phyloP scores from a whole-genome alignment of 2,113 vertebrate genomes.

The Fregata magnificens region DNA sequence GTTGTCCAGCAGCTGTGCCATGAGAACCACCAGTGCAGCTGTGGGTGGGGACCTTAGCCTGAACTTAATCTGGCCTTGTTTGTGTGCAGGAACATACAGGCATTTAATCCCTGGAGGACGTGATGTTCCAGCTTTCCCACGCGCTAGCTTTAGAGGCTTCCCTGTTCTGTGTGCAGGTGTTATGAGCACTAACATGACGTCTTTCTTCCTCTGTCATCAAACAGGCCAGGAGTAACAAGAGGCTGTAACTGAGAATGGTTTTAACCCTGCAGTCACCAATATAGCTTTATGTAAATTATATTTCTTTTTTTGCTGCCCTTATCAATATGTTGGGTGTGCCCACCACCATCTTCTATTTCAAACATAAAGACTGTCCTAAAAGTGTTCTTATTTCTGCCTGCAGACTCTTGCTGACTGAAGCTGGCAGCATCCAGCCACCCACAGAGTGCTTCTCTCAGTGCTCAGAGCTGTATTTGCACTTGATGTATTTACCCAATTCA shows the following conservation, averaged over 20 bases:
- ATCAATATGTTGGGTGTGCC: neutral
- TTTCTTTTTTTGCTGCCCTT: neutral
- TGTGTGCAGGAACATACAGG: neutral
- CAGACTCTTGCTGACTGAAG: neutral
- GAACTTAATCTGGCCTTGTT: neutral
- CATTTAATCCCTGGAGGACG: neutral
- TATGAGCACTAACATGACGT: fast-evolving
- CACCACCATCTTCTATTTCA: neutral
- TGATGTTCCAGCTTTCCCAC: neutral
- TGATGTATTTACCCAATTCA: neutral
- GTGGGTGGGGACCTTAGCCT: neutral
- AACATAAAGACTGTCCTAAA: no score
- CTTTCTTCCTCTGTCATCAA: neutral
- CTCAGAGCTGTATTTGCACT: neutral
- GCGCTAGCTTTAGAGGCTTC: neutral
- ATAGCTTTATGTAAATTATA: neutral
- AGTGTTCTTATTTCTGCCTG: neutral
- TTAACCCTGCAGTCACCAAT: neutral
- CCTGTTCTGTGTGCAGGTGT: neutral
- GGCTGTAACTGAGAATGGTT: neutral
- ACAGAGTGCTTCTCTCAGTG: neutral
- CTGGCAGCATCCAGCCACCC: neutral
- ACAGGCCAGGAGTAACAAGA: neutral
- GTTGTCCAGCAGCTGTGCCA: neutral
- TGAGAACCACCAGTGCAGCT: neutral